phyloP scores from a whole-genome alignment of 2,888 invertebrate species.

The Smittia sp. region DNA sequence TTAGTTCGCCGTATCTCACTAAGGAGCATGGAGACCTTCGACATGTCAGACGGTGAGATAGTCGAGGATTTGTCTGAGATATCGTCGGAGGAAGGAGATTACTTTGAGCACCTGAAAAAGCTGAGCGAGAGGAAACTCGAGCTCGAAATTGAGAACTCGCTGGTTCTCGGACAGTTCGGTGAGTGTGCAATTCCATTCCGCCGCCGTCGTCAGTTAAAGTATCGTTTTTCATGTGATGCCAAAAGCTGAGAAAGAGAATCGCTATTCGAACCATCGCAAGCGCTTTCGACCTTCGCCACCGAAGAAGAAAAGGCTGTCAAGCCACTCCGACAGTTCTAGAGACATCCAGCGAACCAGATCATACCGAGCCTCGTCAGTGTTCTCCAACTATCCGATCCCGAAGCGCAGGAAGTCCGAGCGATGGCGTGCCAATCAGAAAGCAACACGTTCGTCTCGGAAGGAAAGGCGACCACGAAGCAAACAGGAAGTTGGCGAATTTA shows the following conservation, averaged over 20 bases:
- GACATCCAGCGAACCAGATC: not conserved
- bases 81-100: conserved; percentile 21
- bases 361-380: conserved; percentile 25
- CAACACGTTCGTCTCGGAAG: not conserved
- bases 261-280: not conserved
- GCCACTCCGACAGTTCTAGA: not conserved
- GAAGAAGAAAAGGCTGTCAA: conserved; percentile 11
- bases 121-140: not conserved
- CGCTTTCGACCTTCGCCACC: not conserved
- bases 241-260: conserved; percentile 31
- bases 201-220: not conserved
- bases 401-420: not conserved
- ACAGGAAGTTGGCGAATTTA: no score
- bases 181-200: not conserved
- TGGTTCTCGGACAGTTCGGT: not conserved
- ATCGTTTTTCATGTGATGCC: not conserved
- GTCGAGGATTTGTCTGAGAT: conserved; percentile 22
- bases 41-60: conserved; percentile 28
- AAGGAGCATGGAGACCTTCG: not conserved
- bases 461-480: not conserved
- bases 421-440: not conserved
- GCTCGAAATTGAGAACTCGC: conserved; percentile 11
- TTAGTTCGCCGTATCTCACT: no score
- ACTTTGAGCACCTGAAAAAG: not conserved
- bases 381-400: conserved; percentile 9